Percentiles rank a stretch among this genome's conserved stretches.
Evolutionary conservation across 2,113 vertebrate species (phyloP).

Genomic region (Synchiropus splendidus): DNA sequence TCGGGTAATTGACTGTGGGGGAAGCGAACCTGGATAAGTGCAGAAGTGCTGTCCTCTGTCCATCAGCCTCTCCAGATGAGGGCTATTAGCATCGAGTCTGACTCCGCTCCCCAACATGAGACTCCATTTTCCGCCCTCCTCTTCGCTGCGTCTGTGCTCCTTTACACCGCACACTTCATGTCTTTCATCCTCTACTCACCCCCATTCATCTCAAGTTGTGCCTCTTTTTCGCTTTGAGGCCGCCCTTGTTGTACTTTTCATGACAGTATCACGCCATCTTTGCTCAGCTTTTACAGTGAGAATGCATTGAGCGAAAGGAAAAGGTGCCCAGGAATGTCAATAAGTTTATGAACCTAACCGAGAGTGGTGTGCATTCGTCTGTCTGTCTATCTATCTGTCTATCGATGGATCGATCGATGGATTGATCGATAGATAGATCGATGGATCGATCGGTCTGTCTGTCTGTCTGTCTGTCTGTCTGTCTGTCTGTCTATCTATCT

Average conservation of each 20-base stretch:
- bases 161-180: slow-evolving; percentile 18
- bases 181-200: slow-evolving; percentile 17
- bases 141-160: slow-evolving; percentile 13
- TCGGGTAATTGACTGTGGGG: slow-evolving; percentile 55
- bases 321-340: too few species aligned
- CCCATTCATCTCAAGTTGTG: slow-evolving; percentile 18
- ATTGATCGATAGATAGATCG: too few species aligned
- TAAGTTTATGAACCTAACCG: too few species aligned
- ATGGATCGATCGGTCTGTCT: too few species aligned
- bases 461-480: too few species aligned
- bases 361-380: too few species aligned
- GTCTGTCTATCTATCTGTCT: too few species aligned
- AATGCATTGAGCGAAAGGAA: too few species aligned
- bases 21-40: slow-evolving; percentile 47
- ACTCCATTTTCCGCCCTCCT: slow-evolving; percentile 27
- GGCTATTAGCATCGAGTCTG: slow-evolving; percentile 45
- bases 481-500: too few species aligned
- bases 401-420: too few species aligned
- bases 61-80: slow-evolving; percentile 62
- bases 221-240: slow-evolving; percentile 8
- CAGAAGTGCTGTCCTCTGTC: slow-evolving; percentile 56
- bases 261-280: not conserved
- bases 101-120: slow-evolving; percentile 25
- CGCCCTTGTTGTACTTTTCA: slow-evolving; percentile 8
- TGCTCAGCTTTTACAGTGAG: not conserved